These are phyloP conservation scores for Tetragnatha versicolor DNA, from an alignment of 1,140 invertebrate genomes.

Conservation along the genomic window DNA sequence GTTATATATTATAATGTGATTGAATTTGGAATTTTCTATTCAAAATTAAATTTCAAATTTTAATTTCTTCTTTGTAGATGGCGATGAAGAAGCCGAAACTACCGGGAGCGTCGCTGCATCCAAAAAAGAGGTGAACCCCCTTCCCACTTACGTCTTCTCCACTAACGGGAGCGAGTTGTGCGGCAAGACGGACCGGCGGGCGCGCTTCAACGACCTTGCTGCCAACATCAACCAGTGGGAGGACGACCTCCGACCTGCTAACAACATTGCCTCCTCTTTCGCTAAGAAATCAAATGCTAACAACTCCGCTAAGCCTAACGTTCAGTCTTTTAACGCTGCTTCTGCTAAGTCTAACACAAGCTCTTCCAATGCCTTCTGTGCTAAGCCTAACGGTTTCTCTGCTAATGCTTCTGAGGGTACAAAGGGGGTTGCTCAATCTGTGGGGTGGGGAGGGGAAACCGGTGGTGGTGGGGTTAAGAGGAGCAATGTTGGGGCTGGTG, in stretches of 20 bases:
- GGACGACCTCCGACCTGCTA: constrained; percentile 30
- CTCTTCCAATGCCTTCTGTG: background rate
- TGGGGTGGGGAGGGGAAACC: no score
- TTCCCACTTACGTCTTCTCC: constrained; percentile 30
- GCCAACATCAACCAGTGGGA: constrained; percentile 48
- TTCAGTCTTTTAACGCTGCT: background rate
- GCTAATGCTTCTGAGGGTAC: background rate
- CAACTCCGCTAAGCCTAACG: background rate
- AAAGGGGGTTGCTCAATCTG: background rate
- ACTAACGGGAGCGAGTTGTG: constrained; percentile 35
- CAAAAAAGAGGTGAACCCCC: background rate
- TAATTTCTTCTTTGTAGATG: background rate
- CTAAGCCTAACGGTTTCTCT: no score
- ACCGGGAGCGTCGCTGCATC: no score
- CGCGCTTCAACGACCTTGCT: constrained; percentile 33
- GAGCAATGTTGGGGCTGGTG: background rate
- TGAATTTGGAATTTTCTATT: no score
- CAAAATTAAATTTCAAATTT: no score
- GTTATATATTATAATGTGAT: no score
- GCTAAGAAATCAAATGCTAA: background rate
- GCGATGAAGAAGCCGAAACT: no score
- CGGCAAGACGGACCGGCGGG: background rate
- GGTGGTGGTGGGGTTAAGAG: background rate
- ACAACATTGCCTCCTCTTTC: background rate
- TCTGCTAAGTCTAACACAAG: constrained; percentile 45